These are phyloP conservation scores for Mormoops blainvillei DNA, from an alignment of 2,113 vertebrate genomes.

Conservation along the genomic window DNA sequence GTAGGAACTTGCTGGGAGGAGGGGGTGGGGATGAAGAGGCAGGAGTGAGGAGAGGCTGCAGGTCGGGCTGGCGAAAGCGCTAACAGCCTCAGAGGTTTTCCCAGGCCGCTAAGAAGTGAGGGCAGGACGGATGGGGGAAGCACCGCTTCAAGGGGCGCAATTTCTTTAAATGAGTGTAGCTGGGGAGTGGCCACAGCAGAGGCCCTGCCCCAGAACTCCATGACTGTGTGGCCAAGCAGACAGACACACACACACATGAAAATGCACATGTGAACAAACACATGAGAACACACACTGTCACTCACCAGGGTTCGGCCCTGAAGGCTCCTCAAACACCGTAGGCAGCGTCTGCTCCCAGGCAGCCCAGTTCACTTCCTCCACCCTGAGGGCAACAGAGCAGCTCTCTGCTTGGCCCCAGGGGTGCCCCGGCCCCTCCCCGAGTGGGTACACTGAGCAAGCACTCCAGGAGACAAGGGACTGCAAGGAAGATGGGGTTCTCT, in stretches of 20 bases:
- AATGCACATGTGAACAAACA: background rate
- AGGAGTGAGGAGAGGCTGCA: too few relatives aligned
- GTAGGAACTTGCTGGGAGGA: background rate
- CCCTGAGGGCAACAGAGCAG: slow-evolving; percentile 73
- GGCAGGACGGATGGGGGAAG: background rate
- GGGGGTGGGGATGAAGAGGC: background rate
- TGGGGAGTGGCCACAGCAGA: background rate
- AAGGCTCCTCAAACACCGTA: slow-evolving; percentile 91
- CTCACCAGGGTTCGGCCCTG: background rate
- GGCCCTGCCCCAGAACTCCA: background rate
- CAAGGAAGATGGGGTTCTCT: background rate
- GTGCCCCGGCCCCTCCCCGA: background rate
- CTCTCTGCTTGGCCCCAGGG: background rate
- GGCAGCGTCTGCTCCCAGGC: slow-evolving; percentile 88
- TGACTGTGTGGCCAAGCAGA: background rate
- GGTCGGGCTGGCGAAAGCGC: background rate
- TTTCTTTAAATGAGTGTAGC: background rate
- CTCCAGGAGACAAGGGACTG: background rate
- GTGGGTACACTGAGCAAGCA: background rate
- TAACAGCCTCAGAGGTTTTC: background rate
- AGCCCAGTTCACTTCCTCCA: slow-evolving; percentile 94
- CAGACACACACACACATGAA: background rate
- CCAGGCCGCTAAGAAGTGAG: background rate
- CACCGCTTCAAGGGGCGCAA: background rate
- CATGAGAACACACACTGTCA: background rate